Conservation (phyloP, 37 sponge, comb jelly and placozoan genomes). For the Beroe ovata region DNA sequence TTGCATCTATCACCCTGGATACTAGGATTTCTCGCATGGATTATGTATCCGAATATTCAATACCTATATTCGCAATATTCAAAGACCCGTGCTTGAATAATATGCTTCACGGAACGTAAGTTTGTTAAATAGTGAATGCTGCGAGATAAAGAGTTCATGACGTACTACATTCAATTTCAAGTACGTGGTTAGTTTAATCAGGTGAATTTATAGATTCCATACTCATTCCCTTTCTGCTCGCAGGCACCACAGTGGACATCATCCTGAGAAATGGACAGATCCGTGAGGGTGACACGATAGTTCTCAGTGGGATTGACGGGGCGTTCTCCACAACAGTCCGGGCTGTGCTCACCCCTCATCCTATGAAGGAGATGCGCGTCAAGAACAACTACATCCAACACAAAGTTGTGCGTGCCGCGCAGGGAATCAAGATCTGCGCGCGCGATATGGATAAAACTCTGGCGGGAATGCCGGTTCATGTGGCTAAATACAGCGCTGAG, state of each 20-base stretch:
- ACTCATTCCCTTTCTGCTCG: too few relatives aligned
- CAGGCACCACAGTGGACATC: conserved; percentile 86
- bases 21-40: too few relatives aligned
- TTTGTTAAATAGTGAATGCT: too few relatives aligned
- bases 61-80: too few relatives aligned
- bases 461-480: conserved; percentile 88
- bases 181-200: too few relatives aligned
- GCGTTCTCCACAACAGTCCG: conserved; percentile 81
- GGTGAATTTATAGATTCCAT: too few relatives aligned
- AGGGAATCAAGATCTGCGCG: conserved; percentile 83
- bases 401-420: conserved; percentile 74
- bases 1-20: too few relatives aligned
- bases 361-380: conserved; percentile 75
- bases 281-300: conserved; percentile 91
- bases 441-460: conserved; percentile 88
- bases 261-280: conserved; percentile 90
- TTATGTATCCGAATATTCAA: too few relatives aligned
- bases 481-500: conserved; percentile 89
- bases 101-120: too few relatives aligned
- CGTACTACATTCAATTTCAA: too few relatives aligned
- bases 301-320: conserved; percentile 87
- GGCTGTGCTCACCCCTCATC: conserved; percentile 96
- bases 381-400: conserved; percentile 87
- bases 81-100: too few relatives aligned
- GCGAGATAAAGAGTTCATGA: too few relatives aligned